phyloP scores from a whole-genome alignment of 2,797 vertebrate species.

The Characodon lateralis region DNA sequence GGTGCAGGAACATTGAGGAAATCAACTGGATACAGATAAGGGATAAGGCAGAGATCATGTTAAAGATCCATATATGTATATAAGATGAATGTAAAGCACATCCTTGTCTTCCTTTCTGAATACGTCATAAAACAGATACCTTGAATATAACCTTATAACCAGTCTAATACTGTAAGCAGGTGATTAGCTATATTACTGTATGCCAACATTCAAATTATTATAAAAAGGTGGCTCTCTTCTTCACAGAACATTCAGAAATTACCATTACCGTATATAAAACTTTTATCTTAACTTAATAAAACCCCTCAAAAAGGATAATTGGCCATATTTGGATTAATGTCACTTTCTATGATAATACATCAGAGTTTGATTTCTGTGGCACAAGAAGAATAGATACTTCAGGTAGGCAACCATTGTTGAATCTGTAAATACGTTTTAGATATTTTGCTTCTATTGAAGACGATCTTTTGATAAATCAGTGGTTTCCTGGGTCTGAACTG shows the following conservation, averaged over 20 bases:
- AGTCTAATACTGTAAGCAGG: background rate
- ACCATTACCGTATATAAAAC: background rate
- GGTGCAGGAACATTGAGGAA: background rate
- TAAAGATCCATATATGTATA: background rate
- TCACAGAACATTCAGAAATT: background rate
- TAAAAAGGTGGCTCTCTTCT: background rate
- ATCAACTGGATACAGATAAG: background rate
- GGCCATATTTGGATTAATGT: background rate
- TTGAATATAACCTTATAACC: background rate
- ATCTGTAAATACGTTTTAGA: background rate
- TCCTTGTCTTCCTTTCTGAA: background rate
- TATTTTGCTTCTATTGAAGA: conserved; percentile 32
- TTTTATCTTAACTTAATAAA: too few relatives aligned
- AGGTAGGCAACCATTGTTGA: background rate
- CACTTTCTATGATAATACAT: background rate
- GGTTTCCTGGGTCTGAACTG: conserved; percentile 12
- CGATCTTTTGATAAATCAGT: conserved; percentile 17
- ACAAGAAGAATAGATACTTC: conserved; percentile 2
- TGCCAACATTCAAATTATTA: background rate
- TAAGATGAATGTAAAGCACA: background rate
- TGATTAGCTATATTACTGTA: background rate
- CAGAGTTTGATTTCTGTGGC: background rate
- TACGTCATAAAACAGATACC: background rate
- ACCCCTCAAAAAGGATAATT: background rate
- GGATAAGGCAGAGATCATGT: background rate